Conservation (phyloP, 2,797 vertebrate species). For the Eleutherodactylus coqui region DNA sequence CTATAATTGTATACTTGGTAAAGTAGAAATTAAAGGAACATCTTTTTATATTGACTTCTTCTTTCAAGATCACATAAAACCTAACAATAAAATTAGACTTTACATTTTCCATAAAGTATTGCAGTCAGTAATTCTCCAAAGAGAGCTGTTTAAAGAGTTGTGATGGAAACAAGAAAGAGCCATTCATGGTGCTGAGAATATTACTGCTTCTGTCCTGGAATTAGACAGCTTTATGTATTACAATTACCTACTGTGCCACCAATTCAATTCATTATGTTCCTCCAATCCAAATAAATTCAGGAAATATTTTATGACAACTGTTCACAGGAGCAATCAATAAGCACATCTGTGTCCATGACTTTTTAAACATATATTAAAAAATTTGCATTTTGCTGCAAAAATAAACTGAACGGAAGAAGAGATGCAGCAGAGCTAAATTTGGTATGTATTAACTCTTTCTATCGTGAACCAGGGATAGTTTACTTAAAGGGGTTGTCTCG, state of each 20-base stretch:
- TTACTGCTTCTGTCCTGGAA: not conserved
- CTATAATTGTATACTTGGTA: no score
- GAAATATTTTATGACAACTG: not conserved
- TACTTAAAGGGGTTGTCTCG: no score
- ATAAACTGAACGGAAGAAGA: not conserved
- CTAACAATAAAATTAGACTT: not conserved
- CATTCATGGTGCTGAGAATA: conserved; percentile 1
- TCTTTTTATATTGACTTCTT: not conserved
- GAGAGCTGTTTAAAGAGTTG: not conserved
- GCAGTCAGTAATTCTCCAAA: not conserved
- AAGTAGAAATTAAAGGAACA: not conserved
- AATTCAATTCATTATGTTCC: not conserved
- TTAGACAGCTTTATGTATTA: conserved; percentile 10
- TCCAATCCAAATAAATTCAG: not conserved
- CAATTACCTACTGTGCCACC: not conserved
- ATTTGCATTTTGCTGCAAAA: not conserved
- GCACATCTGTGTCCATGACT: not conserved
- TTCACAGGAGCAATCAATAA: not conserved
- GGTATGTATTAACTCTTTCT: not conserved
- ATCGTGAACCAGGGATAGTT: no score
- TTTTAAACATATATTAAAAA: not conserved
- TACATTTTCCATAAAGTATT: not conserved
- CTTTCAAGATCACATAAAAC: not conserved
- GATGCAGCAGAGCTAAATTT: not conserved
- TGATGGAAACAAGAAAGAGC: conserved; percentile 12